Base-by-base conservation (phyloP, 2,888 invertebrate genomes). In the Chrysopilus asiliformis region DNA sequence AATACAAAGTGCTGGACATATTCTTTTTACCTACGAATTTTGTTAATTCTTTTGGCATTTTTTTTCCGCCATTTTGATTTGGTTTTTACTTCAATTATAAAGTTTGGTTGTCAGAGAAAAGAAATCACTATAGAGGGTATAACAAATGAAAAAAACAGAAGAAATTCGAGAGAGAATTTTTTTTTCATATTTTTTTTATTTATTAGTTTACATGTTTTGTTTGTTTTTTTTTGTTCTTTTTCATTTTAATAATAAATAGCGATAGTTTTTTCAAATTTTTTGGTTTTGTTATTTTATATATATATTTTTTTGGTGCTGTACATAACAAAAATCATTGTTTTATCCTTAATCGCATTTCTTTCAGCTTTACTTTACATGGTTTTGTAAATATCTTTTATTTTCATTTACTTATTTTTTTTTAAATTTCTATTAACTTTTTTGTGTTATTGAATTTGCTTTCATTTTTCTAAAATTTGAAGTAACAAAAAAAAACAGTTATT, bases 151-250 rank as follows among this genome's bases (percentile, higher is more conserved):
- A n/a, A n/a, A n/a, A n/a, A n/a, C n/a, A n/a, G n/a, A n/a, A n/a
- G n/a, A n/a, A n/a, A n/a, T n/a, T n/a, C 37, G 40, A 40, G 40
- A 40, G 40, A 40, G 40, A 40, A 36, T 36, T 40, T 36, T 17
- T 25, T 39, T 38, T 34, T 29, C 34, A 18, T 34, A 33, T 38
- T 30, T 25, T 28, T 30, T 30, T 18, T 33, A 17, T 29, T 34
- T 32, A 33, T 33, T 38, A 38, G 28, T 33, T 30, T 17, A 38
- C n/a, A n/a, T n/a, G n/a, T n/a, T n/a, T n/a, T 29, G 29, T 18
- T 22, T 25, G 28, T 17, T 12, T 27, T 29, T 29, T 25, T 14
- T 34, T 34, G 24, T 36, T 12, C 28, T 31, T 29, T 29, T 29
- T 36, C 17, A 16, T 32, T 36, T 38, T 28, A 28, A 32, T 22